These are phyloP conservation scores for Amiota mariae DNA, from an alignment of 2,888 invertebrate species.

Conservation along the genomic window DNA sequence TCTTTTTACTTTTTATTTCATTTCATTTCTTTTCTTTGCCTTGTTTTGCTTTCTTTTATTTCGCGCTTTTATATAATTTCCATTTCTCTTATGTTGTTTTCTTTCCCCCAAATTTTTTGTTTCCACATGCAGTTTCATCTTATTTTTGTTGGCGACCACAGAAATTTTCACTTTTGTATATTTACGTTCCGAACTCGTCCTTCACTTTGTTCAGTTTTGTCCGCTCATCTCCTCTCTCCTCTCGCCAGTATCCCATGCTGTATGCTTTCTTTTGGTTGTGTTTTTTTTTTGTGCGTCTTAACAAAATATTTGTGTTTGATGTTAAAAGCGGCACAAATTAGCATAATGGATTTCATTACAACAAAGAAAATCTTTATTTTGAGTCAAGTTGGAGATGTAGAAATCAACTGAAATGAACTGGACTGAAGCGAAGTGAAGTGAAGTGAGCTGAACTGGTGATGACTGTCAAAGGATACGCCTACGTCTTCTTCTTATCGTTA, in stretches of 20 bases:
- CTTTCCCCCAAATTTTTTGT: neutral
- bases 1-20: conserved; percentile 16
- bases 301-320: conserved; percentile 52
- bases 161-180: too few species aligned
- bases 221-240: neutral
- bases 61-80: neutral
- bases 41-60: conserved; percentile 8
- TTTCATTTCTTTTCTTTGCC: neutral
- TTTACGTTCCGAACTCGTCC: conserved; percentile 25
- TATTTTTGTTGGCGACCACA: neutral
- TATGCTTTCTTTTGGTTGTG: neutral
- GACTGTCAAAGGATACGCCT: too few species aligned
- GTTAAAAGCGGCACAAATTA: conserved; percentile 54
- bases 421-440: too few species aligned
- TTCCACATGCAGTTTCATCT: conserved; percentile 1
- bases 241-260: neutral
- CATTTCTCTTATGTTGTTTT: conserved; percentile 34
- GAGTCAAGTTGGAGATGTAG: too few species aligned
- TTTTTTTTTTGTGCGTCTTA: conserved; percentile 44
- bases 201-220: conserved; percentile 29
- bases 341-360: conserved; percentile 61
- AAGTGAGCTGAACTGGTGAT: too few species aligned
- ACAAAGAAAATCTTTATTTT: too few species aligned
- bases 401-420: too few species aligned
- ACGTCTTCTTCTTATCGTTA: too few species aligned